Evolutionary conservation across 2,797 vertebrate species (phyloP), one percentile per base, ranked within the genome.

Genomic region (Ciconia nigra): DNA sequence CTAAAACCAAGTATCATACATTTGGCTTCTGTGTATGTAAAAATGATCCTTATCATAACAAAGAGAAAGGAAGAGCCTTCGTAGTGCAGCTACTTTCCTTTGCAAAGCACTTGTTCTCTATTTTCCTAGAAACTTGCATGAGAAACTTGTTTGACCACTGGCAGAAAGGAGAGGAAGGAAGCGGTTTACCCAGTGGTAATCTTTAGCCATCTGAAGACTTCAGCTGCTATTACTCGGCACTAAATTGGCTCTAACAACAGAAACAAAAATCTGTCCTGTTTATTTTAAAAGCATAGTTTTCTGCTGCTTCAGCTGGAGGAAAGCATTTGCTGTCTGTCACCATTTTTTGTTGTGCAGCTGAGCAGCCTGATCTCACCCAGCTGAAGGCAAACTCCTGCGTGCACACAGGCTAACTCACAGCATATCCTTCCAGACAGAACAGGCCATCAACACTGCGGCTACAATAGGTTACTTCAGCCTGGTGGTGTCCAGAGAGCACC

Each of bases 261-360:
- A 63, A 29, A 13, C 18, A 80, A 58, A 79, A 67, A 28, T 35
- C 26, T 42, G 58, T 8, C 35, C 39, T 62, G 15, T 55, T 58
- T 84, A 15, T 62, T 49, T 47, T 35, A 17, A 49, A 91, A 69
- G 39, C 3, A 0, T 2, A 35, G 14, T 19, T 80, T 82, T 82
- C 54, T 19, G 8, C 18, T n/a, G 26, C 21, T 46, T 41, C 58
- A 47, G 37, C 22, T 29, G 70, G n/a, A 59, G 62, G 6, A 55
- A 31, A 24, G 12, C 4, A 10, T 61, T 63, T 71, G 14, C 39
- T 42, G 21, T 19, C 52, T 31, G 41, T 41, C 37, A 10, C 26
- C 13, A 13, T 2, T 0, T 1, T 24, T 37, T 11, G 17, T 1
- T 35, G 54, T 12, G 42, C 15, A 14, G n/a, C 54, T 41, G 78